Base-by-base conservation (phyloP, 92 coral and sea anemone species). In the Muricea muricata region DNA sequence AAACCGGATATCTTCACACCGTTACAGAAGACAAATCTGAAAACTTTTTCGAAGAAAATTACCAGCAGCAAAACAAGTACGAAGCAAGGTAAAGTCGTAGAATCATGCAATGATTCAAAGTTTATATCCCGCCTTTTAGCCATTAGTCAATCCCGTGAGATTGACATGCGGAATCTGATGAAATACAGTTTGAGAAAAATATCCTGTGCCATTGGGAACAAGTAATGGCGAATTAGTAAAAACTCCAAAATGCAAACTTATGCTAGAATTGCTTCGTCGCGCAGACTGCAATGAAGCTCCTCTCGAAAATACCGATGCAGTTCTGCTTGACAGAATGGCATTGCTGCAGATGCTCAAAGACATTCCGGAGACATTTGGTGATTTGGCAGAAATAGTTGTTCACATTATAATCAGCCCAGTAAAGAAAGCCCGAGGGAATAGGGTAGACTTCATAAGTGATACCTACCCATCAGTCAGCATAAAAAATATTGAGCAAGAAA, bases 291-390 rank as follows among this genome's bases (percentile, higher is more conserved):
- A 23, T 34, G 11, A 34, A 26, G 11, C 15, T 45, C 41, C 41
- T 34, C 50, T 48, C 29, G 75, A 21, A 35, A 34, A 23, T 68
- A 35, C 29, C 23, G 75, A 68, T 68, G 75, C 30, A n/a, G 28
- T 68, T 34, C 50, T 68, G 75, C 29, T 68, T 68, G 75, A 68
- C 23, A 30, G 12, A 68, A 12, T 68, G 45, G 75, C 75, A 34
- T 40, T 68, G 13, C 24, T 68, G 10, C 75, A 68, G 45, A 68
- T 9, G 47, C 45, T 68, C 47, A 39, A 45, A 25, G 79, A 73
- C 28, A 73, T 73, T 46, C 79, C 57, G 32, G 79, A 45, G 79
- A 73, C 57, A 15, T 73, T 73, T 73, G 79, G 79, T 23, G 34
- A 40, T 20, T 31, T 24, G 21, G 58, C 79, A 73, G 55, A 73